Evolutionary conservation across 2,888 invertebrate genomes (phyloP), one percentile per base, ranked within the genome.

Genomic region (Diadegma fenestrale): DNA sequence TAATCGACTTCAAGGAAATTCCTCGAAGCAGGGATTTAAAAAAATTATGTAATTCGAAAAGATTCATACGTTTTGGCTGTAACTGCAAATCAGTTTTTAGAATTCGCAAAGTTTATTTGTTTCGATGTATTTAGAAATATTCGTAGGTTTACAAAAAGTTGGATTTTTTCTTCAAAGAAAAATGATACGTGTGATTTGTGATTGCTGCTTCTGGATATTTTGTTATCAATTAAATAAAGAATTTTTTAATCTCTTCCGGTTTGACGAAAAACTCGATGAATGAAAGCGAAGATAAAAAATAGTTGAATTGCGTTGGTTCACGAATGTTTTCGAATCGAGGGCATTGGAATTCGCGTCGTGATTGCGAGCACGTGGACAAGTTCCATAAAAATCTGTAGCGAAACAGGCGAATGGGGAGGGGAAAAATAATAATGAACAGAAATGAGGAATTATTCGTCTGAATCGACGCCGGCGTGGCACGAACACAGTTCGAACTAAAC

Each of bases 381-480:
- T 51, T 19, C 48, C n/a, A 51, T 51, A n/a, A 51, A n/a, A 51
- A n/a, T 51, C n/a, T n/a, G 12, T 5, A 6, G n/a, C 48, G 19
- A 51, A 10, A 37, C 37, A 37, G 2, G 2, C 7, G 19, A 51
- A 19, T 19, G 10, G 3, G 3, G 19, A 8, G 2, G 19, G 8
- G 10, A 17, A 51, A 51, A 19, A 51, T 63, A 63, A 17, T 19
- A 0, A 8, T n/a, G 63, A n/a, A n/a, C n/a, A 8, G 5, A 17
- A 63, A 37, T 7, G 12, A 33, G 41, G 22, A 22, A 41, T 66
- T 43, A 64, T 37, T 66, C 12, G 66, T 66, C 66, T 66, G 22
- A 41, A 41, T 37, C 41, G 19, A 66, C 66, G 66, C 37, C 66
- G 33, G 33, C 66, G 66, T 66, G 19, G 10, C 14, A 58, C 58